Conservation (phyloP, 2,888 invertebrate genomes). For the Mechanitis messenoides region DNA sequence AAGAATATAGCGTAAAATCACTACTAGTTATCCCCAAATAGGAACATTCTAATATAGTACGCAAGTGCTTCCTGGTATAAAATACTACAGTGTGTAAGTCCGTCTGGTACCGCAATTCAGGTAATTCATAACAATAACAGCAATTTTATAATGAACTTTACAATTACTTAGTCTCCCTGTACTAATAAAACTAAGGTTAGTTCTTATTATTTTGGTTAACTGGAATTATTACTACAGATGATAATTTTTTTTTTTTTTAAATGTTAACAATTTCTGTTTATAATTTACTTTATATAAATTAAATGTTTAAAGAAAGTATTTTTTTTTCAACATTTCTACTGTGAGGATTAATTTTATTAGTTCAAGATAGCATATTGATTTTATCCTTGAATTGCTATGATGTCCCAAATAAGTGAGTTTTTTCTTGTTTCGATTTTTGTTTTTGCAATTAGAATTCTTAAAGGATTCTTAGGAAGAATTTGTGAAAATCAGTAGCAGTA, state of each 20-base stretch:
- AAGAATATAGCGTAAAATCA: not conserved
- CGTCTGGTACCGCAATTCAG: not conserved
- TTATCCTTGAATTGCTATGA: too few species aligned
- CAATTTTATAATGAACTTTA: conserved; percentile 16
- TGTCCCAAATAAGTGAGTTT: too few species aligned
- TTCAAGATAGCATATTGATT: too few species aligned
- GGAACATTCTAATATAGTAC: conserved; percentile 2
- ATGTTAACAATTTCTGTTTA: not conserved
- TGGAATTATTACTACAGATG: conserved; percentile 5
- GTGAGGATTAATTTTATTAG: too few species aligned
- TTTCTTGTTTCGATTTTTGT: too few species aligned
- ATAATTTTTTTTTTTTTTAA: not conserved
- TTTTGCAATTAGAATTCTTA: too few species aligned
- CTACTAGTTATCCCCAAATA: conserved; percentile 6
- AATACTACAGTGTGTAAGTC: conserved; percentile 1
- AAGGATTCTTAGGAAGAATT: not conserved
- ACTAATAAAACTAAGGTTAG: conserved; percentile 20
- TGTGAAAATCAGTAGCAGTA: conserved; percentile 41
- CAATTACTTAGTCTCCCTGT: conserved; percentile 25
- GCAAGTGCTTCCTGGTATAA: not conserved
- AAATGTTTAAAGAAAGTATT: not conserved
- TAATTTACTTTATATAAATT: not conserved
- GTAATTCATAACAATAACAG: conserved; percentile 22
- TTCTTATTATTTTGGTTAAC: conserved; percentile 7
- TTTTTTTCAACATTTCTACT: not conserved